A percentile compares a stretch with the other conserved stretches of the same genome.
phyloP scores from a whole-genome alignment of 2,888 invertebrate species.

The Lycocerus yunnanus region DNA sequence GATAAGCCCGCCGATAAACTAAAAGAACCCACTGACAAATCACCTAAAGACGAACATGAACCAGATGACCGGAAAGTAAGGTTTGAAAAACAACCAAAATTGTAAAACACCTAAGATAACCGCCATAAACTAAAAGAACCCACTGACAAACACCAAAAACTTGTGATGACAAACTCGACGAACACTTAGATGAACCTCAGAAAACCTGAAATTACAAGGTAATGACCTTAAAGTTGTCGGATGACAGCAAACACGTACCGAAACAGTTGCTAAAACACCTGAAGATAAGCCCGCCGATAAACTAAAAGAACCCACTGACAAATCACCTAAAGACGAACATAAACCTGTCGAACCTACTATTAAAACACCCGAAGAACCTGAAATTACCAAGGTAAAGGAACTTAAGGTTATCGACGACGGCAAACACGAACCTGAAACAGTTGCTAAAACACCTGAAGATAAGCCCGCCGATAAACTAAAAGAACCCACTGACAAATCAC shows the following conservation, averaged over 20 bases:
- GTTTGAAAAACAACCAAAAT: no score
- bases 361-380: background rate
- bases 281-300: background rate
- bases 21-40: no score
- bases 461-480: fast-evolving
- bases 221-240: background rate
- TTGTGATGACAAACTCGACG: no score
- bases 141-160: background rate
- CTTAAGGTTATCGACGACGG: background rate
- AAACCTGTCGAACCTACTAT: background rate
- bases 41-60: no score
- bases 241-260: background rate
- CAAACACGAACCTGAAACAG: background rate
- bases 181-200: no score
- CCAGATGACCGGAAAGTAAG: no score
- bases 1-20: no score
- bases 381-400: background rate
- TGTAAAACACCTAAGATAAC: background rate
- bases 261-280: background rate
- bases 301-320: background rate
- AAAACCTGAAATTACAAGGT: background rate
- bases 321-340: background rate
- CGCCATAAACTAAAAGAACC: background rate
- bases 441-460: background rate
- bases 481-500: background rate